Percentiles rank a stretch among this genome's conserved stretches.
Evolutionary conservation across 1,140 invertebrate species (phyloP).

Genomic region (Oedothorax gibbosus): DNA sequence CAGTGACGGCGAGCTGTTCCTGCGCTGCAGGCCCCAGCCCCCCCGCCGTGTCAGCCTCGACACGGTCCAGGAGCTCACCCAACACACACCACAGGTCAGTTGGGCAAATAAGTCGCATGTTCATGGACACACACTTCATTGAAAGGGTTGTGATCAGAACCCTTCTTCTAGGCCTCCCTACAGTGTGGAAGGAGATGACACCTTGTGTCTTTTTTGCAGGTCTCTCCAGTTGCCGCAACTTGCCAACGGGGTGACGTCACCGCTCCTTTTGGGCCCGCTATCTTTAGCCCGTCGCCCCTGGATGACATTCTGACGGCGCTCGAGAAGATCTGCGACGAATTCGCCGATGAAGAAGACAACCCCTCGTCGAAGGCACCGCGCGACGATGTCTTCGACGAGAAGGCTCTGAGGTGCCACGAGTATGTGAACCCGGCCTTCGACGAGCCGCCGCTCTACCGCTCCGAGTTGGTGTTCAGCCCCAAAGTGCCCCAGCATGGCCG

Average conservation of each 20-base stretch:
- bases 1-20: slow-evolving; percentile 35
- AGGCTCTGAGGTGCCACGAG: neutral
- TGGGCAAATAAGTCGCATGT: slow-evolving; percentile 1
- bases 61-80: neutral
- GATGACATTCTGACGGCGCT: slow-evolving; percentile 56
- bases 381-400: neutral
- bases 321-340: slow-evolving; percentile 56
- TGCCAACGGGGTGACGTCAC: slow-evolving; percentile 1
- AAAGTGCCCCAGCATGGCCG: neutral
- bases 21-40: slow-evolving; percentile 3
- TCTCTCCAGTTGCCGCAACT: no score
- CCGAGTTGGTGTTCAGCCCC: slow-evolving; percentile 15
- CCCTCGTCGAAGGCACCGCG: neutral
- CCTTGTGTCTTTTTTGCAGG: neutral
- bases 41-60: slow-evolving; percentile 26
- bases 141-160: slow-evolving; percentile 20
- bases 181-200: slow-evolving; percentile 37
- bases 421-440: neutral
- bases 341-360: neutral
- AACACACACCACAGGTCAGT: neutral
- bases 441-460: slow-evolving; percentile 35
- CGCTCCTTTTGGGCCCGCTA: slow-evolving; percentile 43
- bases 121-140: neutral
- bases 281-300: slow-evolving; percentile 55
- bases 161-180: slow-evolving; percentile 28